Evolutionary conservation across 1,140 invertebrate genomes (phyloP).

Genomic region (Camponotus vicinus): DNA sequence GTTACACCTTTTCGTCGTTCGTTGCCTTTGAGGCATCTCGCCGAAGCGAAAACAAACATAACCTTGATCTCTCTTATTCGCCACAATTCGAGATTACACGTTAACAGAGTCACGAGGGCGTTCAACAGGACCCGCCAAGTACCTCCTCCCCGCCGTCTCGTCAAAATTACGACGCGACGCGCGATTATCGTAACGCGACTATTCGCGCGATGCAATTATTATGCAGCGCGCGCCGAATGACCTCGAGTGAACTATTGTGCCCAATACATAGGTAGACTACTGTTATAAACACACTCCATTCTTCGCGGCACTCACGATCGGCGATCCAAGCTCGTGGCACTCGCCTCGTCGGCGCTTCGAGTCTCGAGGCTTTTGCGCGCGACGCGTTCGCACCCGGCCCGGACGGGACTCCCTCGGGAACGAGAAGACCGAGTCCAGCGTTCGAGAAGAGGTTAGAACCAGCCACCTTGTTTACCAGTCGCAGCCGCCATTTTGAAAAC

Average conservation of each 20-base stretch:
- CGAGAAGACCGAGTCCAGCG: neutral
- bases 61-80: conserved; percentile 70
- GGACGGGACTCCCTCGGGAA: too few species aligned
- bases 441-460: conserved; percentile 79
- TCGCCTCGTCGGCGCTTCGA: too few species aligned
- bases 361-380: too few species aligned
- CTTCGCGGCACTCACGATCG: conserved; percentile 16
- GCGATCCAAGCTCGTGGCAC: neutral
- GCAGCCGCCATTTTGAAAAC: conserved; percentile 83
- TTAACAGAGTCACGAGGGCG: conserved; percentile 3
- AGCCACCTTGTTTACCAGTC: conserved; percentile 83
- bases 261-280: conserved; percentile 69
- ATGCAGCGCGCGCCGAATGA: conserved; percentile 66
- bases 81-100: neutral
- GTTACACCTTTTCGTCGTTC: conserved; percentile 68
- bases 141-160: neutral
- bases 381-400: too few species aligned
- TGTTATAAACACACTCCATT: conserved; percentile 75
- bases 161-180: neutral
- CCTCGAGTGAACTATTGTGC: conserved; percentile 79
- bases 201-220: conserved; percentile 47
- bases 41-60: conserved; percentile 76
- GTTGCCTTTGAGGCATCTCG: conserved; percentile 70
- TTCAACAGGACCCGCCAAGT: neutral
- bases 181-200: conserved; percentile 40